Evolutionary conservation across 2,888 invertebrate genomes (phyloP), one percentile per base, ranked within the genome.

Genomic region (Baronia brevicornis): DNA sequence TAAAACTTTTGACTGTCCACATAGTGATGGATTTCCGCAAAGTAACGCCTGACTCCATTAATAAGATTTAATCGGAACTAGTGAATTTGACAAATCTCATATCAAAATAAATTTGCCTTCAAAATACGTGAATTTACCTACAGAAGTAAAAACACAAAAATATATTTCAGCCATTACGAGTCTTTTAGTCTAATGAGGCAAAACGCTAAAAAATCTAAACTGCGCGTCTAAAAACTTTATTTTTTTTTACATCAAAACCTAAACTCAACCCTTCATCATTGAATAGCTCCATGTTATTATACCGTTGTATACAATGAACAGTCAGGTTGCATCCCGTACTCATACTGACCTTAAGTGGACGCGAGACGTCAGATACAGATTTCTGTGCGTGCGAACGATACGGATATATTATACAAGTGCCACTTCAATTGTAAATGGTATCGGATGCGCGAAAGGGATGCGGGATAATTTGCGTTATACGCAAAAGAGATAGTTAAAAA

Each of bases 381-480:
- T 14, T 20, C n/a, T 4, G 15, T 24, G 33, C 36, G 66, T 42
- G 55, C 28, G 48, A 75, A 46, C 33, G 60, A 50, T 71, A 69
- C 28, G 43, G 60, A 30, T 49, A 50, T 59, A 62, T 38, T 38
- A 45, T 41, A 48, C 43, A 55, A 75, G 73, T 55, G 60, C 51
- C 65, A 69, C 80, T 80, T 60, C 48, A 79, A 68, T 67, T 67
- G 69, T 77, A 78, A 79, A 80, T 72, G 78, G 79, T 80, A 79
- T 77, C 78, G 68, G 66, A 71, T 69, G 49, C 45, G 52, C 37
- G 56, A 60, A 48, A 38, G 58, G 46, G 53, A 60, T 40, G 46
- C 28, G 34, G 21, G 31, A 33, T 19, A 8, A 8, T 20, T 11
- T 7, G 4, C 5, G 10, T 10, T 23, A 28, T n/a, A 38, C 14